Conservation (phyloP, 2,888 invertebrate species). For the Habroteleia sp. region DNA sequence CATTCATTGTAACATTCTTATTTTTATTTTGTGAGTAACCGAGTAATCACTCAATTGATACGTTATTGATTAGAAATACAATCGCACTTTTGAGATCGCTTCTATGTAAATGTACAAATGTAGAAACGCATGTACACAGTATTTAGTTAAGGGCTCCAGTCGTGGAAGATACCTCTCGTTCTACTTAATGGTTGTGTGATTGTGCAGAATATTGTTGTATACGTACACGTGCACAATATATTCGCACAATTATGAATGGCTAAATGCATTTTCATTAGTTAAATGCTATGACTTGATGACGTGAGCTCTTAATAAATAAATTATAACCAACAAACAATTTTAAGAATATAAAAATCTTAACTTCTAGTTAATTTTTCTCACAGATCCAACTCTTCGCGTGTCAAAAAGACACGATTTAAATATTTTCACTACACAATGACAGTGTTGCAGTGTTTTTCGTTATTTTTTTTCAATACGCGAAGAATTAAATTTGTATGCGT, state of each 20-base stretch:
- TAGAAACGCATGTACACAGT: slow-evolving; percentile 70
- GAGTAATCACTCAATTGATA: slow-evolving; percentile 34
- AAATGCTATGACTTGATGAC: too few species aligned
- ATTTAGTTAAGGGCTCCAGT: slow-evolving; percentile 50
- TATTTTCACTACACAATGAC: too few species aligned
- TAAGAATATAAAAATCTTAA: too few species aligned
- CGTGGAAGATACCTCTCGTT: slow-evolving; percentile 17
- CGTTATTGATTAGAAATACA: slow-evolving; percentile 55
- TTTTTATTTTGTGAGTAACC: slow-evolving; percentile 18
- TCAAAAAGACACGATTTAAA: too few species aligned
- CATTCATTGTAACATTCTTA: slow-evolving; percentile 38
- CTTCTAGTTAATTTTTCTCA: too few species aligned
- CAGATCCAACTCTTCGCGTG: too few species aligned
- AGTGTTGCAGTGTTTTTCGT: too few species aligned
- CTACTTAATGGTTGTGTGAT: slow-evolving; percentile 33
- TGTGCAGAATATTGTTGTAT: slow-evolving; percentile 37
- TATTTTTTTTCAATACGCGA: too few species aligned
- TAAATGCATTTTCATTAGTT: slow-evolving; percentile 44
- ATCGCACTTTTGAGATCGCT: slow-evolving; percentile 59
- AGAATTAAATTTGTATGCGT: too few species aligned
- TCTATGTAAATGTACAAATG: slow-evolving; percentile 72
- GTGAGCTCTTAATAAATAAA: too few species aligned
- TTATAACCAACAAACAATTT: neutral
- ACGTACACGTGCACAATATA: slow-evolving; percentile 26
- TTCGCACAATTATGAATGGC: slow-evolving; percentile 24